Evolutionary conservation across 2,797 vertebrate genomes (phyloP), one percentile per base, ranked within the genome.

Genomic region (Hypotaenidia okinawae): DNA sequence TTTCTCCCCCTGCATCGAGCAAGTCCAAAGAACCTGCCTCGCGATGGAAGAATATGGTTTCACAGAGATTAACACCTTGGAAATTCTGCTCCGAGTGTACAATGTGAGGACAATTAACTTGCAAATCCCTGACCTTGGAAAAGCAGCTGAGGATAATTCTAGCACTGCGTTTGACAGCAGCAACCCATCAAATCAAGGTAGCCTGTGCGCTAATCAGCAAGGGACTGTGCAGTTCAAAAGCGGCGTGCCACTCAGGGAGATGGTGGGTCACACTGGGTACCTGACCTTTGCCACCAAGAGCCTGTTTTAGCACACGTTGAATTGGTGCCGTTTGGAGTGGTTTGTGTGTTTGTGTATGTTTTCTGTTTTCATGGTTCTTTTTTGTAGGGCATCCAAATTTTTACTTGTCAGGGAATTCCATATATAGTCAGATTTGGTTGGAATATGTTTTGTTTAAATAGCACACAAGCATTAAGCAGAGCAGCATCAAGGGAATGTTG

Each of bases 1-100:
- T 41, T 99, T 99, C 97, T 99, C 99, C 0, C 99, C 99, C 0
- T 99, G 99, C 86, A 99, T 99, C 3, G 99, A 99, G 97, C 99
- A 99, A 98, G 99, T 99, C 13, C 99, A 99, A 95, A 98, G 97
- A 97, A 99, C 99, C 0, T 99, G 99, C 72, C 98, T 98, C 86
- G 98, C 98, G 0, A 97, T 99, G 97, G 92, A 94, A 2, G 98
- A 98, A 52, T 96, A 95, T 1, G 99, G 98, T 43, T 99, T 99
- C 72, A 95, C 98, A 28, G 99, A 99, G 97, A 97, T 99, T 96
- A 98, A 97, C 98, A 99, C 99, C 27, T 37, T 99, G 95, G 99
- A 99, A 98, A 98, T 99, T 79, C 98, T 99, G 66, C 98, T 99
- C 1, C 97, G 98, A 30, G 97, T 99, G 24, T 99, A 98, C 89